Percentiles rank a stretch among this genome's conserved stretches.
Conservation (phyloP, 2,888 invertebrate genomes). For the Watsonalla binaria region DNA sequence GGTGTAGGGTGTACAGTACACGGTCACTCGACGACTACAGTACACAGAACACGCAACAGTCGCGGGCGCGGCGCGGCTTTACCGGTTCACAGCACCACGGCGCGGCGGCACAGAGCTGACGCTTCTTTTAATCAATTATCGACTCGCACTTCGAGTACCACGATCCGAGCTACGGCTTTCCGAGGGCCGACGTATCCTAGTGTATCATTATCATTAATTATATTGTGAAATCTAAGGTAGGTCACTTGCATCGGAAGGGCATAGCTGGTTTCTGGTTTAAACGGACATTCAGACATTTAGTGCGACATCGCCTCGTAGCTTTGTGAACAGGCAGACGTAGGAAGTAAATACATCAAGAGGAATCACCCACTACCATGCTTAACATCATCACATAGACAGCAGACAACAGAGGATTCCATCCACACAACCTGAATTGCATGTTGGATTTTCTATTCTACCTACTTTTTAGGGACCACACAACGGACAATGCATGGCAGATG, state of each 20-base stretch:
- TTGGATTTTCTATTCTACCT: no score
- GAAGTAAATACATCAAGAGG: background rate
- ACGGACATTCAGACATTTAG: background rate
- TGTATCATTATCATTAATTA: no score
- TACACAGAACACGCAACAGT: constrained; percentile 72
- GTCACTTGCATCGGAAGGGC: background rate
- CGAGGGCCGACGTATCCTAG: background rate
- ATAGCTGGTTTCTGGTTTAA: background rate
- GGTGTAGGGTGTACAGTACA: constrained; percentile 66
- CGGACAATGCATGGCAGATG: no score
- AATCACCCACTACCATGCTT: background rate
- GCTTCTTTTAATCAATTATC: background rate
- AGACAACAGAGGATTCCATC: no score
- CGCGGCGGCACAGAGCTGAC: background rate
- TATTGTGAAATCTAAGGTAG: no score
- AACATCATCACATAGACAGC: background rate
- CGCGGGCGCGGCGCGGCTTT: constrained; percentile 40
- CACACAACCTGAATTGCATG: no score
- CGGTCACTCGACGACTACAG: constrained; percentile 76
- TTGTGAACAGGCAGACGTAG: background rate
- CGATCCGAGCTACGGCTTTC: background rate
- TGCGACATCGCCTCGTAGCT: background rate
- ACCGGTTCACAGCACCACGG: constrained; percentile 2
- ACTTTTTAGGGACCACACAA: no score
- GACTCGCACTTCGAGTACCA: no score